A percentile compares a stretch with the other conserved stretches of the same genome.
Conservation (phyloP, 53 echinoderm and acorn worm species). For the Hippasteria phrygiana region DNA sequence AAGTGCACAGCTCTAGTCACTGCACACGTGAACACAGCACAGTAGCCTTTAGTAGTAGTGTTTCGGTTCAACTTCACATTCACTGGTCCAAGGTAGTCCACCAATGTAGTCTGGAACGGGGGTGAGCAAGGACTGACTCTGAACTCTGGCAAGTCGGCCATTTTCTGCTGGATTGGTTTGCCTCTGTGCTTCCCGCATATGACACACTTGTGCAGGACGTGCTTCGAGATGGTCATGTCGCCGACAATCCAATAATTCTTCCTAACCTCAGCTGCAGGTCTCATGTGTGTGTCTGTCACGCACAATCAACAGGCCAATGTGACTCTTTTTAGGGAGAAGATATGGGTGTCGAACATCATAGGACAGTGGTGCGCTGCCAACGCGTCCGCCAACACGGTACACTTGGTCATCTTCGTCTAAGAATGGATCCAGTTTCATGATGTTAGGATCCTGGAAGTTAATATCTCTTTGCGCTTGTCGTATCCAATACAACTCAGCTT, state of each 20-base stretch:
- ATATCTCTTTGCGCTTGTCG: slow-evolving; percentile 79
- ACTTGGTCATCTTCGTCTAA: slow-evolving; percentile 60
- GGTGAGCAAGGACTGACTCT: slow-evolving; percentile 74
- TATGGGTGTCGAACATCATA: slow-evolving; percentile 82
- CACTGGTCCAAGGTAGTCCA: slow-evolving; percentile 80
- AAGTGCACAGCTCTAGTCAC: slow-evolving; percentile 80
- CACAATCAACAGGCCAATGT: slow-evolving; percentile 75
- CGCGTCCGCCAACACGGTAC: slow-evolving; percentile 79
- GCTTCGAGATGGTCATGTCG: slow-evolving; percentile 64
- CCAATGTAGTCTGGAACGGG: slow-evolving; percentile 76
- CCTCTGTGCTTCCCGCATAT: slow-evolving; percentile 70
- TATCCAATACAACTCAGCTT: no score
- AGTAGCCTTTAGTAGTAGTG: slow-evolving; percentile 63
- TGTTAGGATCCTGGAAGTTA: slow-evolving; percentile 72
- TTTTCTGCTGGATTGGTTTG: slow-evolving; percentile 74
- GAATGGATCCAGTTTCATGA: slow-evolving; percentile 67
- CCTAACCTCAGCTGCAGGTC: slow-evolving; percentile 75
- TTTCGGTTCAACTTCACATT: slow-evolving; percentile 73
- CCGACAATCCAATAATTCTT: slow-evolving; percentile 76
- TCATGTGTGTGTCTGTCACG: slow-evolving; percentile 72
- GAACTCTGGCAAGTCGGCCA: slow-evolving; percentile 82
- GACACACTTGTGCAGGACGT: slow-evolving; percentile 63
- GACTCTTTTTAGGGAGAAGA: slow-evolving; percentile 77
- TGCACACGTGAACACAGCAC: slow-evolving; percentile 59
- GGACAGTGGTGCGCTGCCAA: slow-evolving; percentile 73